Conservation (phyloP, 2,797 vertebrate genomes). For the Octomys mimax region DNA sequence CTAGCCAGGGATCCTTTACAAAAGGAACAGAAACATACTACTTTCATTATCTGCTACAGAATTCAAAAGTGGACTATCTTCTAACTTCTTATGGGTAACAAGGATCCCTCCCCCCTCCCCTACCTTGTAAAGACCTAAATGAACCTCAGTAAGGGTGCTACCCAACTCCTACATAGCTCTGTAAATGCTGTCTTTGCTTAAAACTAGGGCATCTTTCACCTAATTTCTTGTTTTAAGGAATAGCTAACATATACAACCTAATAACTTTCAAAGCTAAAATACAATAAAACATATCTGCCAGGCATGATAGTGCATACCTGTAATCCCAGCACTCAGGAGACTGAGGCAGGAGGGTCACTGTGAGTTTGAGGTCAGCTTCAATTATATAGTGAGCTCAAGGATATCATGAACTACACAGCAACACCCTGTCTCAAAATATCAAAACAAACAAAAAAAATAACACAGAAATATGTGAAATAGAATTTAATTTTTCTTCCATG, state of each 20-base stretch:
- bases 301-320: background rate
- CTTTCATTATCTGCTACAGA: background rate
- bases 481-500: constrained; percentile 51
- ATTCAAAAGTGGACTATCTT: background rate
- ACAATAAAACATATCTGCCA: background rate
- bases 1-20: background rate
- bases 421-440: background rate
- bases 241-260: background rate
- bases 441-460: background rate
- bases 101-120: background rate
- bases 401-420: background rate
- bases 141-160: background rate
- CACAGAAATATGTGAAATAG: constrained; percentile 28
- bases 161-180: background rate
- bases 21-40: background rate
- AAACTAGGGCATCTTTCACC: background rate
- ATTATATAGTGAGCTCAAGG: background rate
- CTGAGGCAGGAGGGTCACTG: background rate
- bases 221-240: background rate
- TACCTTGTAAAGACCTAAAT: background rate
- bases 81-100: background rate
- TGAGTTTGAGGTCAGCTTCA: background rate
- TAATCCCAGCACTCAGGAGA: background rate
- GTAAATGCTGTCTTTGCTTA: background rate
- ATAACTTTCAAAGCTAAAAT: constrained; percentile 60